These are phyloP conservation scores for Microctenopoma stevenorrisi DNA, from an alignment of 2,797 vertebrate species.

Conservation along the genomic window DNA sequence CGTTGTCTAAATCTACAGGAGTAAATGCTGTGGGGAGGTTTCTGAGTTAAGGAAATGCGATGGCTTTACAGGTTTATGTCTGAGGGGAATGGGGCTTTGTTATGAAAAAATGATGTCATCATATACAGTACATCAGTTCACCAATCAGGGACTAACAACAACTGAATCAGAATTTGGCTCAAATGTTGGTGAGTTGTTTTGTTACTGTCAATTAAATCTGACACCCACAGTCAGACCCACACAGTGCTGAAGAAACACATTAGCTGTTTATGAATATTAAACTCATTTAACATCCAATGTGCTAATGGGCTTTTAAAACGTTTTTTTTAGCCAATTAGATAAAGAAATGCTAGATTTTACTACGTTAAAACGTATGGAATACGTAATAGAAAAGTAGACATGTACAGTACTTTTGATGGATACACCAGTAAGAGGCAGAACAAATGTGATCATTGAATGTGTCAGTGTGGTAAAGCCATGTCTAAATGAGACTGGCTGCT, in stretches of 20 bases:
- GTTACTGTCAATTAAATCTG: neutral
- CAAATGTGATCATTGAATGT: conserved; percentile 9
- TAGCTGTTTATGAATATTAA: neutral
- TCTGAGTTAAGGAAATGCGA: neutral
- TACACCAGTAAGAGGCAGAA: neutral
- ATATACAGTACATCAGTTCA: neutral
- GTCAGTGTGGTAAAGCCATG: too few species aligned
- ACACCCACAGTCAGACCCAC: neutral
- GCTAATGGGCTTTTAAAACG: too few species aligned
- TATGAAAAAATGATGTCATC: neutral
- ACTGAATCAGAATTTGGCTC: neutral
- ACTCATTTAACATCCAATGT: neutral
- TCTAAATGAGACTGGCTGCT: neutral
- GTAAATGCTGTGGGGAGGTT: neutral
- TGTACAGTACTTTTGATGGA: neutral
- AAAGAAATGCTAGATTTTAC: neutral
- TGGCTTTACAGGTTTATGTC: neutral
- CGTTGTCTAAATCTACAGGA: neutral
- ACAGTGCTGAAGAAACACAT: conserved; percentile 5
- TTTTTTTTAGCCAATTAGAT: neutral
- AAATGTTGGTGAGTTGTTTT: neutral
- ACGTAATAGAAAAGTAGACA: neutral
- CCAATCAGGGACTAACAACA: neutral
- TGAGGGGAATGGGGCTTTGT: neutral
- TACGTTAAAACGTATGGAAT: neutral